These are phyloP conservation scores for Halocynthia aurantium DNA, from an alignment of 23 tunicate species.

Conservation along the genomic window DNA sequence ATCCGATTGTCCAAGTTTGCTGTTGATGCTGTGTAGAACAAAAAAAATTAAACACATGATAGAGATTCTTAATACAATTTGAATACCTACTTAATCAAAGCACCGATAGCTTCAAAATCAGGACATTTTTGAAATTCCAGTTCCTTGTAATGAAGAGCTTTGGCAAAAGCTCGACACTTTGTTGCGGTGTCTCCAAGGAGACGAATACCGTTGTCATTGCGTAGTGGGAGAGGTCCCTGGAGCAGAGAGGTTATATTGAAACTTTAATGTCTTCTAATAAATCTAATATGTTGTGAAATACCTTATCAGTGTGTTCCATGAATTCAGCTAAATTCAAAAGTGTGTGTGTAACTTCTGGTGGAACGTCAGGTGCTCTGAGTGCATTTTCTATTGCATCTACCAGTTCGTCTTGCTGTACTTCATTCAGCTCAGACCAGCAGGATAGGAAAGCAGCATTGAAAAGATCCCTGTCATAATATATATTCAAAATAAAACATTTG, in stretches of 20 bases:
- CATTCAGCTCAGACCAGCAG: slow-evolving; percentile 83
- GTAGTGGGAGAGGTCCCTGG: slow-evolving; percentile 82
- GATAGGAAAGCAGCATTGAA: slow-evolving; percentile 91
- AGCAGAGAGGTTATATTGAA: neutral
- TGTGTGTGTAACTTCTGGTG: slow-evolving; percentile 90
- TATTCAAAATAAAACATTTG: neutral
- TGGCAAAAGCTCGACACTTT: slow-evolving; percentile 89
- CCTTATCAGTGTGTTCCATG: slow-evolving; percentile 94
- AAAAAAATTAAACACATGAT: too few relatives aligned
- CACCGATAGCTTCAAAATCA: slow-evolving; percentile 54
- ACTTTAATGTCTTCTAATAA: neutral
- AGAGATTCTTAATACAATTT: too few relatives aligned
- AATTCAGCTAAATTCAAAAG: slow-evolving; percentile 82
- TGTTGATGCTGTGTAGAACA: slow-evolving; percentile 49
- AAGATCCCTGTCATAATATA: slow-evolving; percentile 40
- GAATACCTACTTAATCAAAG: slow-evolving; percentile 64
- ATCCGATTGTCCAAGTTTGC: slow-evolving; percentile 91
- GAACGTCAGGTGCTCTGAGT: slow-evolving; percentile 70
- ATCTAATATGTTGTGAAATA: slow-evolving; percentile 3
- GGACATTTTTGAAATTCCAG: slow-evolving; percentile 73
- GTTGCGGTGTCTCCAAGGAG: slow-evolving; percentile 92
- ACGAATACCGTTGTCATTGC: slow-evolving; percentile 64
- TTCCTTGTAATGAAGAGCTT: slow-evolving; percentile 95
- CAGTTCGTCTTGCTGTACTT: slow-evolving; percentile 77
- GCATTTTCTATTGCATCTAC: slow-evolving; percentile 50